These are phyloP conservation scores for Papilio dardanus DNA, from an alignment of 1,140 invertebrate species.

Conservation along the genomic window DNA sequence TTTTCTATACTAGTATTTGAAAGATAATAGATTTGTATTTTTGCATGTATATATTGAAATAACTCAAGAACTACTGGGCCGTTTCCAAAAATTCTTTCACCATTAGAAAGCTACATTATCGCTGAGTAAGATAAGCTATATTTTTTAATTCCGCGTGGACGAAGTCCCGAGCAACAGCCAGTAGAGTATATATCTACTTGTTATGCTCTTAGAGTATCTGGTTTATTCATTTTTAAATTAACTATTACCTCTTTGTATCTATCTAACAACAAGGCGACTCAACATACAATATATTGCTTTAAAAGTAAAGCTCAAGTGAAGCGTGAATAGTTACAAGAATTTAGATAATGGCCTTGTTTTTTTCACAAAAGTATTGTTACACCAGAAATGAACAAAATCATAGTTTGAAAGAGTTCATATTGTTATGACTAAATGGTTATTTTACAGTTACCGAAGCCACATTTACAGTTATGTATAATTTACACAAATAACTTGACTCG, in stretches of 20 bases:
- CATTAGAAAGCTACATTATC: too few relatives aligned
- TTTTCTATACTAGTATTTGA: too few relatives aligned
- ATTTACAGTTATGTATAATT: constrained; percentile 16
- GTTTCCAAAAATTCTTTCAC: too few relatives aligned
- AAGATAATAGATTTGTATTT: too few relatives aligned
- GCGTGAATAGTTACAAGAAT: constrained; percentile 5
- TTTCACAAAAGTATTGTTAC: neutral
- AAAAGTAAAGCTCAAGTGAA: neutral
- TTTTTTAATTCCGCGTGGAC: too few relatives aligned
- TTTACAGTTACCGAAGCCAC: neutral
- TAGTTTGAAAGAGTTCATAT: neutral
- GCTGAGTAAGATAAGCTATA: too few relatives aligned
- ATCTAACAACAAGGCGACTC: neutral
- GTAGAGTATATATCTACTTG: too few relatives aligned
- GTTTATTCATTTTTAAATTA: neutral
- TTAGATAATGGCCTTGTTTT: neutral
- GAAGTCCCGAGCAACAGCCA: too few relatives aligned
- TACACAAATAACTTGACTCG: too few relatives aligned
- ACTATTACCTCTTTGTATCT: neutral
- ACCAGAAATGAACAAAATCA: neutral
- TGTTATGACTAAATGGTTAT: neutral
- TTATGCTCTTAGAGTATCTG: too few relatives aligned
- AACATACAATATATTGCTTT: neutral
- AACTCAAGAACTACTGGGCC: too few relatives aligned
- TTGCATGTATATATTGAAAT: too few relatives aligned